Evolutionary conservation across 2,888 invertebrate genomes (phyloP).

Genomic region (Dascillus cervinus): DNA sequence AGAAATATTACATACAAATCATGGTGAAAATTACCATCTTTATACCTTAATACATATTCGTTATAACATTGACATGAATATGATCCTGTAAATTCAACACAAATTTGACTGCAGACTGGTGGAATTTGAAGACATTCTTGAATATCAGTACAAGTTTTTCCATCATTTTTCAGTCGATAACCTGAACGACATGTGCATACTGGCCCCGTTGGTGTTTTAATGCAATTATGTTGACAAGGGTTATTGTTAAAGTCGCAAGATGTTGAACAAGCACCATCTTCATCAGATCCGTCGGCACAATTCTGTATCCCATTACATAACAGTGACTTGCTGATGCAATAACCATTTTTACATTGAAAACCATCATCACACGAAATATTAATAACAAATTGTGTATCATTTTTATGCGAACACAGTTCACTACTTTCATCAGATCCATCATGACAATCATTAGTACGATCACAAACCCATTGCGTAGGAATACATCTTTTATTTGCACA

Average conservation of each 20-base stretch:
- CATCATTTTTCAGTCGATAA: slow-evolving; percentile 47
- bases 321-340: slow-evolving; percentile 55
- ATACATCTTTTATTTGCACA: slow-evolving; percentile 57
- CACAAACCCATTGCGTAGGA: slow-evolving; percentile 49
- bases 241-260: slow-evolving; percentile 39
- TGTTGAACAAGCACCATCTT: slow-evolving; percentile 54
- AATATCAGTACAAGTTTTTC: slow-evolving; percentile 55
- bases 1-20: not conserved
- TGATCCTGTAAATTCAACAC: slow-evolving; percentile 49
- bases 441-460: slow-evolving; percentile 57
- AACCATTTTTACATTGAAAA: slow-evolving; percentile 50
- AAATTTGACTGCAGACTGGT: slow-evolving; percentile 58
- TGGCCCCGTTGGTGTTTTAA: slow-evolving; percentile 58
- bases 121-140: slow-evolving; percentile 59
- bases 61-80: slow-evolving; percentile 53
- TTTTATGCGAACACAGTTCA: slow-evolving; percentile 25
- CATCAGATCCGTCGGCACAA: slow-evolving; percentile 65
- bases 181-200: slow-evolving; percentile 58
- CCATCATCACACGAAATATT: slow-evolving; percentile 38
- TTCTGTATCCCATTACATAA: slow-evolving; percentile 58
- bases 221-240: slow-evolving; percentile 53
- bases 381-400: slow-evolving; percentile 3
- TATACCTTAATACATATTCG: slow-evolving; percentile 51
- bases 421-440: slow-evolving; percentile 67
- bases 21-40: no score